phyloP scores from a whole-genome alignment of 2,888 invertebrate species.

The Andricus curvator region DNA sequence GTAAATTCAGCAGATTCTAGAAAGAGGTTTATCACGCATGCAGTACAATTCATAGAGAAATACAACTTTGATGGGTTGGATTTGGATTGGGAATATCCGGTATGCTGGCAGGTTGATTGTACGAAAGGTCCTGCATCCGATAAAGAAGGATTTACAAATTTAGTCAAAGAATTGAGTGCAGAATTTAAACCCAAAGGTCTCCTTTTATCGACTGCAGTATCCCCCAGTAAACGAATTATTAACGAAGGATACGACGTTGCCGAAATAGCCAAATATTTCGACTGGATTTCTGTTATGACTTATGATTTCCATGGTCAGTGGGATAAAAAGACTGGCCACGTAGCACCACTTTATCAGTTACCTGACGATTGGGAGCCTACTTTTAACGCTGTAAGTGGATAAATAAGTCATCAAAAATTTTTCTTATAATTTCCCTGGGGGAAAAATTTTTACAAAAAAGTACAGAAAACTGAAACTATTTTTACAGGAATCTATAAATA shows the following conservation, averaged over 20 bases:
- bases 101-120: slow-evolving; percentile 94
- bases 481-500: no score
- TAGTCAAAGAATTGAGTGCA: slow-evolving; percentile 87
- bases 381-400: slow-evolving; percentile 85
- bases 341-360: slow-evolving; percentile 91
- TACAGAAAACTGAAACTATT: no score
- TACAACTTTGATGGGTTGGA: slow-evolving; percentile 94
- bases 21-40: slow-evolving; percentile 86
- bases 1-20: slow-evolving; percentile 87
- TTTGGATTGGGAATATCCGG: slow-evolving; percentile 96
- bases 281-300: slow-evolving; percentile 95
- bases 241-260: slow-evolving; percentile 92
- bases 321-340: slow-evolving; percentile 94
- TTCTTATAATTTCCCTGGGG: no score
- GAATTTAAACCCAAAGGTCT: slow-evolving; percentile 87
- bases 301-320: slow-evolving; percentile 96
- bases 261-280: slow-evolving; percentile 86
- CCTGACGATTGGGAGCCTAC: slow-evolving; percentile 87
- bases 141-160: slow-evolving; percentile 87
- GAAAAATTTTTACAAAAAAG: no score
- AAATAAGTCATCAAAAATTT: no score
- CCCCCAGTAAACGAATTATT: slow-evolving; percentile 90
- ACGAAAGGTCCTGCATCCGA: slow-evolving; percentile 90
- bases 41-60: slow-evolving; percentile 87
- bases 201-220: slow-evolving; percentile 90